Base-by-base conservation (phyloP, 1,140 invertebrate species). In the Catajapyx aquilonaris region DNA sequence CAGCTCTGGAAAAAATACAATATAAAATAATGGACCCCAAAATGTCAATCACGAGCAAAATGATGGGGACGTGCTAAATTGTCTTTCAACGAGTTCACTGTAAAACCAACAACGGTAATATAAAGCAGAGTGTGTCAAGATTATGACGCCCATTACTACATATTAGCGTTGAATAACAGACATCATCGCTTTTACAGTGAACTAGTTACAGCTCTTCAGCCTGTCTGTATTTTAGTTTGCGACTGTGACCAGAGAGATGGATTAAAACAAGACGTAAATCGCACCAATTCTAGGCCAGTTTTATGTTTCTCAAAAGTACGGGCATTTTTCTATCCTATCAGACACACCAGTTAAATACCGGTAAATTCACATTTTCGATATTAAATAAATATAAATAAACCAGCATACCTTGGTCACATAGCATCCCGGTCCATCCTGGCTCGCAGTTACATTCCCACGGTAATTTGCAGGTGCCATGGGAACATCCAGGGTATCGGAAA, bases 361-460 rank as follows among this genome's bases (percentile, higher is more conserved):
- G 11, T 9, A 39, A 17, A 2, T 15, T 39, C 11, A 9, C 39
- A 10, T 31, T 7, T 15, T 37, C 17, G 23, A 10, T 4, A 36
- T 23, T 5, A 39, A 15, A 18, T 11, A 17, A 11, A 18, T 15
- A 32, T 19, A 5, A 40, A 10, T 10, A 44, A 10, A 11, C 69
- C 20, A 61, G 62, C 47, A 68, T 67, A 62, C 74, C 81, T 71
- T 85, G 77, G 51, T 86, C 77, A 55, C 84, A 87, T 0, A 87
- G 67, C 62, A 85, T 78, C 34, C 81, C 83, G 15, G 81, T 77
- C 81, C 81, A 87, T 32, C 83, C 81, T 1, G 71, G 66, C 42
- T 75, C 64, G 52, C 84, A 88, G 47, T 73, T 71, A 52, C 84
- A 88, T 50, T 86, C 80, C 81, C 81, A 87, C n/a, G 81, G 81